phyloP scores from a whole-genome alignment of 1,140 invertebrate genomes.

The Drosophila nebulosa region DNA sequence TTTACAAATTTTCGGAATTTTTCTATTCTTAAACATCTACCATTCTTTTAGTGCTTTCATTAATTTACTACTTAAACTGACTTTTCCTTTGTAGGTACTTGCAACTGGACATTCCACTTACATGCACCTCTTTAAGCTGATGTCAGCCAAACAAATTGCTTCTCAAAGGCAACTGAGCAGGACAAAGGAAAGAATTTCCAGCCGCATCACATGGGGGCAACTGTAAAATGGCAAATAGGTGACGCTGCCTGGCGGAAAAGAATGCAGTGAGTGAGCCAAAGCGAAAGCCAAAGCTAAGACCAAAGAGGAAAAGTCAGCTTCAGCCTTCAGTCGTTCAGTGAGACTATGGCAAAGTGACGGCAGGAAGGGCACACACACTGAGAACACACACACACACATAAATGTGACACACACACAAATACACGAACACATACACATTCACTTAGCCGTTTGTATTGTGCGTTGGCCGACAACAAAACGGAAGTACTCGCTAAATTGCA shows the following conservation, averaged over 20 bases:
- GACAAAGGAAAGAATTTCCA: conserved; percentile 26
- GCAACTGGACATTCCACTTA: not conserved
- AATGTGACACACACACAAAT: not conserved
- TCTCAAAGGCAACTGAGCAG: conserved; percentile 22
- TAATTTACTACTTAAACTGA: not conserved
- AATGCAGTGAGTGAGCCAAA: conserved; percentile 9
- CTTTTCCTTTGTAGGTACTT: not conserved
- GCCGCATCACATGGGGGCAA: not conserved
- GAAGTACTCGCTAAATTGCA: conserved; percentile 49
- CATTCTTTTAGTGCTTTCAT: not conserved
- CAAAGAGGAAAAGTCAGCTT: not conserved
- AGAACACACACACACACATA: conserved; percentile 8
- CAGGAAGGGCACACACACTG: conserved; percentile 1
- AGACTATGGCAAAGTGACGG: conserved; percentile 17
- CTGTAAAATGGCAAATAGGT: conserved; percentile 13
- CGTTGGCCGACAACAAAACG: conserved; percentile 11
- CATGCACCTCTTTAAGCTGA: not conserved
- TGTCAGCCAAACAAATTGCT: conserved; percentile 38
- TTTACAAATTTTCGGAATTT: too few relatives aligned
- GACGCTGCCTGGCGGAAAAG: not conserved
- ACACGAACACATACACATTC: not conserved
- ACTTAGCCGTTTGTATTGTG: conserved; percentile 13
- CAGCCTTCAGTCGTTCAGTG: not conserved
- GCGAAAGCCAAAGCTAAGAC: not conserved
- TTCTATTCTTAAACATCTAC: not conserved